Evolutionary conservation across 2,888 invertebrate species (phyloP).

Genomic region (Ormia ochracea): DNA sequence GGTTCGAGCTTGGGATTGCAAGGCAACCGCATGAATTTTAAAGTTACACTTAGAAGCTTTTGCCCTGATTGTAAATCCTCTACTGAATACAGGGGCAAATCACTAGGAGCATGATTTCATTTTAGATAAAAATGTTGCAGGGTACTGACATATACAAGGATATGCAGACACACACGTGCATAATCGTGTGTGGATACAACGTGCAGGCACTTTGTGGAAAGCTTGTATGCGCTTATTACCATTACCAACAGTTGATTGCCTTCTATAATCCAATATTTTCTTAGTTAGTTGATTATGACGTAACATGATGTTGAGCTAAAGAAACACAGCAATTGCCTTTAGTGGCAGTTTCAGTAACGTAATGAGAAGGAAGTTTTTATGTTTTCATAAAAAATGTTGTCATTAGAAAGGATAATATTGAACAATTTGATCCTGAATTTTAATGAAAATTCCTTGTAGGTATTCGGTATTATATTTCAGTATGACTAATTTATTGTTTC

Average conservation of each 20-base stretch:
- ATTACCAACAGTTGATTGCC: slow-evolving; percentile 53
- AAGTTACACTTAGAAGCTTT: too few species aligned
- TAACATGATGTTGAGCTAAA: slow-evolving; percentile 9
- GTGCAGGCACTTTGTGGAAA: slow-evolving; percentile 3
- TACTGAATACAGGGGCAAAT: too few species aligned
- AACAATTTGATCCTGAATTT: slow-evolving; percentile 15
- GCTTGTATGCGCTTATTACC: slow-evolving; percentile 31
- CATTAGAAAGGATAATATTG: slow-evolving; percentile 37
- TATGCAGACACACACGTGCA: neutral
- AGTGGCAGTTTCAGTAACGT: slow-evolving; percentile 23
- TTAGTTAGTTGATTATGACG: slow-evolving; percentile 46
- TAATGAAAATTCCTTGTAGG: neutral
- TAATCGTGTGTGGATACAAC: neutral
- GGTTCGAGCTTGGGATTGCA: too few species aligned
- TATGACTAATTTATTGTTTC: too few species aligned
- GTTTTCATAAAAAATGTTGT: slow-evolving; percentile 10
- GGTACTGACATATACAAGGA: too few species aligned
- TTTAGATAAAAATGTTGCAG: too few species aligned
- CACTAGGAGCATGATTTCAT: too few species aligned
- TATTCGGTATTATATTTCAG: too few species aligned
- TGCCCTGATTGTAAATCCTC: too few species aligned
- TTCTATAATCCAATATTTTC: slow-evolving; percentile 38
- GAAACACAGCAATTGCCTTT: neutral
- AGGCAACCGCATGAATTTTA: too few species aligned
- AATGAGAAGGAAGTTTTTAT: slow-evolving; percentile 17